These are phyloP conservation scores for Caiman crocodilus DNA, from an alignment of 2,797 vertebrate species.

Conservation along the genomic window DNA sequence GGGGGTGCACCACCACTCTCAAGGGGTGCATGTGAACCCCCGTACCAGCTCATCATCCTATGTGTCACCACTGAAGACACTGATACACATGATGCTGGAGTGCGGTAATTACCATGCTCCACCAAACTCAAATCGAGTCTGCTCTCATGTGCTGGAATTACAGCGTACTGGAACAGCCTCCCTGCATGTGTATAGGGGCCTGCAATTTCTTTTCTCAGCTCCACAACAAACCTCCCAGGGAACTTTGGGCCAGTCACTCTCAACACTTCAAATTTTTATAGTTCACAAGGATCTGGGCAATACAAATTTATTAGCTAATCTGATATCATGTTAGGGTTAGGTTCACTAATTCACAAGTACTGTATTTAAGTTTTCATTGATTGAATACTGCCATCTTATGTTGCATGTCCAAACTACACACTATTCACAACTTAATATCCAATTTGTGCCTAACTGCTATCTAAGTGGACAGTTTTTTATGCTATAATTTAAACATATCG, in stretches of 20 bases:
- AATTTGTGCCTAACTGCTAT: not conserved
- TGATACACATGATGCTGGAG: too few relatives aligned
- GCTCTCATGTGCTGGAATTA: too few relatives aligned
- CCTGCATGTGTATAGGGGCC: too few relatives aligned
- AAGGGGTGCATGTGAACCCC: too few relatives aligned
- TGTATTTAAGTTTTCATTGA: not conserved
- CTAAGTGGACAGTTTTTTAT: not conserved
- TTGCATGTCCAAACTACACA: not conserved
- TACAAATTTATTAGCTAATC: too few relatives aligned
- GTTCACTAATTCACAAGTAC: fast-evolving
- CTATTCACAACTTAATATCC: not conserved
- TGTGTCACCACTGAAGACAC: too few relatives aligned
- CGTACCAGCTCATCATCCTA: too few relatives aligned
- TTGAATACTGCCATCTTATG: constrained; percentile 61
- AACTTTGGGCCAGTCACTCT: fast-evolving
- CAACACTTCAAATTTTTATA: fast-evolving
- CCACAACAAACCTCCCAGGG: fast-evolving
- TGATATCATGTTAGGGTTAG: too few relatives aligned
- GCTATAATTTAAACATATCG: not conserved
- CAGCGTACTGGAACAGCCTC: too few relatives aligned
- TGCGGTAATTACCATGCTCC: too few relatives aligned
- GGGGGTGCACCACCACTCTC: too few relatives aligned
- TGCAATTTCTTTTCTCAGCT: not conserved
- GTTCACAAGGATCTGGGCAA: not conserved
- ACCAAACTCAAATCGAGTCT: too few relatives aligned